Percentiles rank a stretch among this genome's conserved stretches.
Conservation (phyloP, 2,113 vertebrate species). For the Zosterops pallidus region DNA sequence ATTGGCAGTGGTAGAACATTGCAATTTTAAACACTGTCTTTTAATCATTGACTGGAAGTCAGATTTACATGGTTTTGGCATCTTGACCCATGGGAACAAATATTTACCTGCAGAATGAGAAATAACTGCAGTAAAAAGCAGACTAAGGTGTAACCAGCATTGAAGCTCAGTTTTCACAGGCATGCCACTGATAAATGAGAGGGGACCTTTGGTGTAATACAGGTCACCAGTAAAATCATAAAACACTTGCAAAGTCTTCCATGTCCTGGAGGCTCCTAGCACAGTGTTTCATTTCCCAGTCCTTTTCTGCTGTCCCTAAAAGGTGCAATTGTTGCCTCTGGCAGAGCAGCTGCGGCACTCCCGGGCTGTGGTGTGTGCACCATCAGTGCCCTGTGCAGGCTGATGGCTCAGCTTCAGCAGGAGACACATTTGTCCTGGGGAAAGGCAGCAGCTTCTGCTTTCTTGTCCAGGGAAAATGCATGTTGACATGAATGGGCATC, state of each 20-base stretch:
- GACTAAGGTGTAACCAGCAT: not conserved
- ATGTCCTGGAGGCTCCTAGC: not conserved
- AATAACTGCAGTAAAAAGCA: not conserved
- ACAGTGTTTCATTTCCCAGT: not conserved
- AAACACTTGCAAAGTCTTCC: not conserved
- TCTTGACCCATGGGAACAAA: not conserved
- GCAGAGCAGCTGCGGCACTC: not conserved
- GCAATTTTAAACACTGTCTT: not conserved
- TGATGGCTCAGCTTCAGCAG: not conserved
- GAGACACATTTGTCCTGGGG: not conserved
- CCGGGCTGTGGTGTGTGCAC: fast-evolving
- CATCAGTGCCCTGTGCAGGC: not conserved
- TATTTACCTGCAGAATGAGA: not conserved
- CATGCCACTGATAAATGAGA: not conserved
- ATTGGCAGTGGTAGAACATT: not conserved
- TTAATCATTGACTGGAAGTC: not conserved
- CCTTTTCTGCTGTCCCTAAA: not conserved
- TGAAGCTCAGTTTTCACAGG: not conserved
- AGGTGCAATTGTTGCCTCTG: fast-evolving
- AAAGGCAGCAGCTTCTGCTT: not conserved
- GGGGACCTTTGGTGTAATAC: not conserved
- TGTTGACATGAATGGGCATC: not conserved
- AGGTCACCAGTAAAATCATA: not conserved
- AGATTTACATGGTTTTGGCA: not conserved
- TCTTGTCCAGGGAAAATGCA: not conserved